Base-by-base conservation (phyloP, 2,113 vertebrate genomes). In the Laticauda colubrina region DNA sequence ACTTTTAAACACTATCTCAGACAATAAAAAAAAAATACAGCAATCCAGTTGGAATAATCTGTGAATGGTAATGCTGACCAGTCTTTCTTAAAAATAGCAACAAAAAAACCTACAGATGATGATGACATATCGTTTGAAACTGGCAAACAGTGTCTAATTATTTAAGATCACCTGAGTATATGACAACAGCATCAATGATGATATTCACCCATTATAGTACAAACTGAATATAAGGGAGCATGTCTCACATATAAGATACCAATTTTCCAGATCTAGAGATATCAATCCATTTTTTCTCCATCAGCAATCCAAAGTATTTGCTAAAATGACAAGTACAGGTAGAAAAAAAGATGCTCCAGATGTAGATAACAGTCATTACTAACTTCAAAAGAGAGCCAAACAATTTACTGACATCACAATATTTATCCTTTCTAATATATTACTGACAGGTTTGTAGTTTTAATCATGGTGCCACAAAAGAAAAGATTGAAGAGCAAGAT, bases 401-500 rank as follows among this genome's bases (percentile, higher is more conserved):
- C 12, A 43, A 81, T 81, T 6, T 39, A 81, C 5, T 39, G 69
- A 81, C 15, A 81, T 20, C 34, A 20, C 18, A 61, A 39, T 43
- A 21, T 81, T 81, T 81, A 81, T 81, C 34, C 75, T 81, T 81
- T 81, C 34, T 81, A 39, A 81, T 81, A 43, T 81, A 81, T 81
- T 39, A 14, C 11, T 81, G 34, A 81, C 75, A 81, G 75, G 21
- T 81, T 39, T 81, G 75, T 43, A 81, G 34, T 81, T 81, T 81
- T 81, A 81, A 81, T 81, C 75, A 81, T 21, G 75, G 34, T 81
- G 75, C 75, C 34, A 81, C 34, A 20, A 81, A 9, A 81, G 75
- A 39, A 81, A 81, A 8, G 97, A 97, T 98, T 4, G 10, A 87
- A 11, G 14, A 94, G 12, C 97, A 97, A 93, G 85, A 96, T 0